Conservation (phyloP, 2,888 invertebrate species). For the Dryomyza anilis region DNA sequence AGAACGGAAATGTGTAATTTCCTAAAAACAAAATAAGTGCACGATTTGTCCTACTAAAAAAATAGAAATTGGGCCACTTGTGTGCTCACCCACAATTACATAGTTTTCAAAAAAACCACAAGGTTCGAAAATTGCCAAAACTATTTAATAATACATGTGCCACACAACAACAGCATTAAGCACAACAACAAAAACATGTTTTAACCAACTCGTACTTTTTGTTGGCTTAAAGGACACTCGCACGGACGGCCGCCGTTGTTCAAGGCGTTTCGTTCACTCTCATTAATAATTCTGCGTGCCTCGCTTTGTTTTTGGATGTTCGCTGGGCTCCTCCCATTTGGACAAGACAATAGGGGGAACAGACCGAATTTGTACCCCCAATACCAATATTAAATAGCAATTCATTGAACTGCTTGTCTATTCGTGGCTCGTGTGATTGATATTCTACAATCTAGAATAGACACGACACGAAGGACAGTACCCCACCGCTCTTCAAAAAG, state of each 20-base stretch:
- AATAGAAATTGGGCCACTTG: conserved; percentile 9
- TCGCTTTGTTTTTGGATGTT: conserved; percentile 4
- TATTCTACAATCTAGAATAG: not conserved
- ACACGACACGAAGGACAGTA: not conserved
- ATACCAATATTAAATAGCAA: not conserved
- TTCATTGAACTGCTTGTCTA: not conserved
- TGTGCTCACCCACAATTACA: not conserved
- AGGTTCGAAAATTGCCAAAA: conserved; percentile 24
- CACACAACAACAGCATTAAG: not conserved
- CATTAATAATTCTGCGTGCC: conserved; percentile 14
- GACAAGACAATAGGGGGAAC: no score
- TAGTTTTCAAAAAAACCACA: not conserved
- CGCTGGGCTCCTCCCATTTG: not conserved
- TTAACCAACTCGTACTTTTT: not conserved
- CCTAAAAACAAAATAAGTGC: not conserved
- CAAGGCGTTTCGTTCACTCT: not conserved
- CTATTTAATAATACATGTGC: conserved; percentile 21
- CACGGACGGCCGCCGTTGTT: not conserved
- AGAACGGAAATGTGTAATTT: not conserved
- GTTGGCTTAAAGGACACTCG: not conserved
- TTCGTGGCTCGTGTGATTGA: not conserved
- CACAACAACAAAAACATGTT: not conserved
- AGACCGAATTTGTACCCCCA: no score
- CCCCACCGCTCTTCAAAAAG: not conserved
- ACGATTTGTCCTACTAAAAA: not conserved